Conservation (phyloP, 2,113 vertebrate genomes). For the Hystrix cristata region DNA sequence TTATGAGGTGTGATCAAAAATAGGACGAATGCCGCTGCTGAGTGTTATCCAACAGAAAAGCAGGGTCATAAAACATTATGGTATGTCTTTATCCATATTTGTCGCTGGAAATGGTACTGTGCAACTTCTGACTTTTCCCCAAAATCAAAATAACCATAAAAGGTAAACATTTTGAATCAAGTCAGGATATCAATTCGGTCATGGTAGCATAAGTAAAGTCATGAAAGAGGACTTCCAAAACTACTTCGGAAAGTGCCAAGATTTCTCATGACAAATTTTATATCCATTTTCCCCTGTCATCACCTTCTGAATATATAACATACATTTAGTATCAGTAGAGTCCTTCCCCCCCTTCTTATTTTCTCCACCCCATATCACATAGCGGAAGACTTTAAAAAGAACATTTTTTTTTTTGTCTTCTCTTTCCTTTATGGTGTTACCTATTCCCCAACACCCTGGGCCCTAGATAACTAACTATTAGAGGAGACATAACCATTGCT, state of each 20-base stretch:
- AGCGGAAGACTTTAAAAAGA: background rate
- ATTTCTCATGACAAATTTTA: background rate
- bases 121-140: background rate
- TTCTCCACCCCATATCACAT: background rate
- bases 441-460: background rate
- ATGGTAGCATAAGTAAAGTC: background rate
- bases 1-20: background rate
- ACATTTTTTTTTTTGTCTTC: background rate
- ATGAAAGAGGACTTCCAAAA: background rate
- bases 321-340: background rate
- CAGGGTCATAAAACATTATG: background rate
- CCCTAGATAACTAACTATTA: background rate
- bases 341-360: background rate
- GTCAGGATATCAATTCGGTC: background rate
- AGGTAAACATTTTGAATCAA: background rate
- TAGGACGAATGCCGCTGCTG: background rate
- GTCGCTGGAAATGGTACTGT: background rate
- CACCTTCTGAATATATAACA: background rate
- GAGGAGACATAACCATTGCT: background rate
- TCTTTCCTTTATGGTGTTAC: background rate
- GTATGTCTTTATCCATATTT: background rate
- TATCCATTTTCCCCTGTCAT: background rate
- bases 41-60: background rate
- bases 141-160: background rate
- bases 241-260: background rate